Evolutionary conservation across 64 coral and sea anemone genomes (phyloP).

Genomic region (Exaiptasia diaphana): DNA sequence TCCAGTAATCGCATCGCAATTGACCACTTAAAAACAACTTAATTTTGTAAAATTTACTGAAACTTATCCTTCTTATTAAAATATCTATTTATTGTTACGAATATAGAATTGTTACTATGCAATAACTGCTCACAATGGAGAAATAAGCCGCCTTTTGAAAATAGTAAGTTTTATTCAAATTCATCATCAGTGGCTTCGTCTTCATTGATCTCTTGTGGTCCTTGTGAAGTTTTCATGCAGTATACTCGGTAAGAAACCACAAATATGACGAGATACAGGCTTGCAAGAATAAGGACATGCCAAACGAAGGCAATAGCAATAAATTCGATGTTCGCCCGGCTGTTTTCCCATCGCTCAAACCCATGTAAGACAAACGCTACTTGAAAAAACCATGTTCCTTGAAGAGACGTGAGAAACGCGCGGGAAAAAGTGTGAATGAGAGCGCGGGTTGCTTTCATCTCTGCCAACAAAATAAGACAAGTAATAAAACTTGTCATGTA

Average conservation of each 20-base stretch:
- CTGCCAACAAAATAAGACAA: conserved; percentile 26
- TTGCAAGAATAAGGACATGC: conserved; percentile 33
- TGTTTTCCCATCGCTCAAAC: conserved; percentile 41
- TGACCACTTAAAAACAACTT: no score
- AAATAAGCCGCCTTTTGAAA: no score
- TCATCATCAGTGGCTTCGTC: no score
- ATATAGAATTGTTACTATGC: no score
- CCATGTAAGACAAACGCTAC: conserved; percentile 58
- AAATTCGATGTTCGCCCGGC: conserved; percentile 44
- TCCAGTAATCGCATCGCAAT: no score
- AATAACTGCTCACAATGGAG: no score
- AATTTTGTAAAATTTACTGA: no score
- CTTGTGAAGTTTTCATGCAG: no score
- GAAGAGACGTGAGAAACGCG: conserved; percentile 52
- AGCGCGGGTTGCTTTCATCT: conserved; percentile 3
- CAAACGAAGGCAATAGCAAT: conserved; percentile 29
- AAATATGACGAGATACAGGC: conserved; percentile 7
- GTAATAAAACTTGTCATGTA: conserved; percentile 64
- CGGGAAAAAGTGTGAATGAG: conserved; percentile 9
- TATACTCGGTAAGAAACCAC: conserved; percentile 20
- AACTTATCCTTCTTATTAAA: no score
- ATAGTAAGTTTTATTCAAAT: no score
- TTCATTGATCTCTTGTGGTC: no score
- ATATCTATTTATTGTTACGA: no score
- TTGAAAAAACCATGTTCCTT: conserved; percentile 83